Conservation (phyloP, 2,888 invertebrate genomes). For the Chrysina gloriosa region DNA sequence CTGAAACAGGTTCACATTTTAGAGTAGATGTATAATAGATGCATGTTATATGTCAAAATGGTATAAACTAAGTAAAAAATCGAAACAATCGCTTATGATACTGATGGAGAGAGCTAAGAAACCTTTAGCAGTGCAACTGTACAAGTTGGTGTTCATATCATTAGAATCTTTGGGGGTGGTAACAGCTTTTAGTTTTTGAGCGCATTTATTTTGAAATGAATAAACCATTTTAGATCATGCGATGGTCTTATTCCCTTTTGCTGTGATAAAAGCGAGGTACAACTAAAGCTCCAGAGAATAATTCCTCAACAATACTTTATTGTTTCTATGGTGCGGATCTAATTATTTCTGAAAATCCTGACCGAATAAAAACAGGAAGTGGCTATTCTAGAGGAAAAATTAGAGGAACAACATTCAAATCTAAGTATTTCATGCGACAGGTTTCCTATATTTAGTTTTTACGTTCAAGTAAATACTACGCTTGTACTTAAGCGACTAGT, state of each 20-base stretch:
- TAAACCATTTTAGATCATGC: conserved; percentile 12
- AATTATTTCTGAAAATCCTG: no score
- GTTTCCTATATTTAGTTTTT: no score
- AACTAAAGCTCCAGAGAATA: not conserved
- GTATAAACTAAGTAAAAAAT: conserved; percentile 11
- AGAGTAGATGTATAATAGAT: conserved; percentile 1
- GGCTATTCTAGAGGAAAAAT: no score
- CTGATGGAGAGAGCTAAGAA: conserved; percentile 7
- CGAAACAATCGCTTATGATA: not conserved
- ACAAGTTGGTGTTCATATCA: conserved; percentile 3
- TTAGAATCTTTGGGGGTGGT: conserved; percentile 2
- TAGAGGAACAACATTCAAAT: no score
- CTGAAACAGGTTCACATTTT: not conserved
- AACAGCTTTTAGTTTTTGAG: not conserved
- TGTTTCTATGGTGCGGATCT: no score
- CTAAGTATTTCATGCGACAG: no score
- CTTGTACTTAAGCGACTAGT: no score
- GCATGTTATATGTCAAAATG: conserved; percentile 26
- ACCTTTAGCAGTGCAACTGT: not conserved
- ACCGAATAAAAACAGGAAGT: no score
- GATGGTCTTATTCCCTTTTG: conserved; percentile 25
- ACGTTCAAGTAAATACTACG: no score
- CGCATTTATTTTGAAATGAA: not conserved
- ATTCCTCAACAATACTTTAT: not conserved
- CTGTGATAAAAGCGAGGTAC: conserved; percentile 8